Base-by-base conservation (phyloP, 53 echinoderm and acorn worm species). In the Apostichopus leukothele region DNA sequence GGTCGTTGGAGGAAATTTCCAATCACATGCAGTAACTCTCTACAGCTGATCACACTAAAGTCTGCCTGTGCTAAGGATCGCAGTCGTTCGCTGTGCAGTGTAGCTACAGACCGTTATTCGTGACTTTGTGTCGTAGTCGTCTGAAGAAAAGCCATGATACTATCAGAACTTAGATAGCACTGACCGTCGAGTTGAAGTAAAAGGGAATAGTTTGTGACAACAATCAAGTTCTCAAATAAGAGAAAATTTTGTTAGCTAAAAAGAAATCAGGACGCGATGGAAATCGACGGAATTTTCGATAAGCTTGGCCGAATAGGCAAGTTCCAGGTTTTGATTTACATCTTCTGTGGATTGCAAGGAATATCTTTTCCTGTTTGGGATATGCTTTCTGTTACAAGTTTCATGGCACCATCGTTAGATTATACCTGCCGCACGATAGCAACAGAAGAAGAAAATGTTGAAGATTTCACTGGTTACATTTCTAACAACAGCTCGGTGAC, bases 281-380 rank as follows among this genome's bases (percentile, higher is more conserved):
- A 86, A 51, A 67, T 86, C 50, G 86, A 86, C 51, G 39, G 67
- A 11, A 18, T 68, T 86, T 50, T 86, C 21, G 51, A 60, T 18
- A 86, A 86, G 39, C 27, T 86, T 39, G 86, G 86, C 39, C 67
- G 71, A 68, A 51, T 66, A 9, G 86, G 86, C 66, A 66, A 68
- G 51, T 86, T 66, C 67, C 86, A 86, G 67, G 39, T 86, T 27
- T 60, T 86, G 60, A 86, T 86, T 67, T 86, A 86, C 27, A 50
- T 86, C 10, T 86, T 86, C 67, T 86, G 86, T 86, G 86, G 86
- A 66, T 50, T 86, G 67, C 71, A 67, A 51, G 86, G 86, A 86
- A 67, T 86, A 51, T 68, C 86, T 67, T 86, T 86, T 14, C 71
- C 66, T 60, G 71, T 86, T 50, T 86, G 86, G 86, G 71, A 86